phyloP scores from a whole-genome alignment of 2,113 vertebrate genomes.

The Gobiocypris rarus region DNA sequence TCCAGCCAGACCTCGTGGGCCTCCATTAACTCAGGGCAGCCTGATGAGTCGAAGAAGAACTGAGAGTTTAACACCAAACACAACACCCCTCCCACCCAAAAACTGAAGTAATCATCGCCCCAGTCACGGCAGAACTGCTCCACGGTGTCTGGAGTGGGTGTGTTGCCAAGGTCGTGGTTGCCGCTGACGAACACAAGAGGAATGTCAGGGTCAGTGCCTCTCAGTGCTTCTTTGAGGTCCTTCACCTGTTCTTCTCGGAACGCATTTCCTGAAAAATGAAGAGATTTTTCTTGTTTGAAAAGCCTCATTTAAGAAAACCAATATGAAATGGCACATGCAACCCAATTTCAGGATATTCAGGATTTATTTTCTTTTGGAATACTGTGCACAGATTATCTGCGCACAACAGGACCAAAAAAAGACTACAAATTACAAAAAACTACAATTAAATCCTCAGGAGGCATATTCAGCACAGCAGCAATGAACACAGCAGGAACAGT shows the following conservation, averaged over 20 bases:
- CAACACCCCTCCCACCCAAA: constrained; percentile 92
- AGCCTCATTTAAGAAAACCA: neutral
- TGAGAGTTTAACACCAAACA: constrained; percentile 97
- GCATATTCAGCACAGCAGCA: neutral
- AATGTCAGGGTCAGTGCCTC: constrained; percentile 77
- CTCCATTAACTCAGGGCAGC: constrained; percentile 80
- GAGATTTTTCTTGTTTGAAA: neutral
- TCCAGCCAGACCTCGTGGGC: constrained; percentile 90
- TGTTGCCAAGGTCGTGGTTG: constrained; percentile 93
- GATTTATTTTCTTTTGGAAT: too few relatives aligned
- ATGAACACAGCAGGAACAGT: constrained; percentile 19
- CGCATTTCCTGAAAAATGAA: constrained; percentile 70
- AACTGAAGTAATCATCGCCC: constrained; percentile 98
- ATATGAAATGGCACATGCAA: neutral
- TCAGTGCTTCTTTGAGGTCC: constrained; percentile 85
- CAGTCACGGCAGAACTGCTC: constrained; percentile 82
- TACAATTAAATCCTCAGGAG: constrained; percentile 9
- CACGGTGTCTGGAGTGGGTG: constrained; percentile 81
- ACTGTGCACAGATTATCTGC: neutral
- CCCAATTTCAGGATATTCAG: neutral
- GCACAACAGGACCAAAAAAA: neutral
- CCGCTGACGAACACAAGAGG: constrained; percentile 92
- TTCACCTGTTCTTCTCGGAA: constrained; percentile 84
- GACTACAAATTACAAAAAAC: neutral
- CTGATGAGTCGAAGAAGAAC: constrained; percentile 83